Evolutionary conservation across 2,113 vertebrate species (phyloP).

Genomic region (Sander vitreus): DNA sequence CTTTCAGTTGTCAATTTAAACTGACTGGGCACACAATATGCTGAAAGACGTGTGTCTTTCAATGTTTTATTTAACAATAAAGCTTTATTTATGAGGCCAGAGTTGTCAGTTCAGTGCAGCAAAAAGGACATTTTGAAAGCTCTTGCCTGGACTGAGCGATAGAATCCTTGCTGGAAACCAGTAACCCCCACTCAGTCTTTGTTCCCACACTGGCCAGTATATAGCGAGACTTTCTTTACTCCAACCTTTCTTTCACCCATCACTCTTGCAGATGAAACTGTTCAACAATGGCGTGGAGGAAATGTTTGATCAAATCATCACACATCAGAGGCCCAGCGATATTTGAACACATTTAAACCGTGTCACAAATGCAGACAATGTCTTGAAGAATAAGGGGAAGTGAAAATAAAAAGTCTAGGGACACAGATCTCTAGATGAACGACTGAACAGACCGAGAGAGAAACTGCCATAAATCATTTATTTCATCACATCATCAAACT

Average conservation of each 20-base stretch:
- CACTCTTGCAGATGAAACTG: constrained; percentile 61
- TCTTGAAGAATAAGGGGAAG: constrained; percentile 53
- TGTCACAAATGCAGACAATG: constrained; percentile 54
- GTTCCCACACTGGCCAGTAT: constrained; percentile 76
- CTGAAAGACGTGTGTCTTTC: constrained; percentile 72
- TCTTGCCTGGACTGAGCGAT: constrained; percentile 64
- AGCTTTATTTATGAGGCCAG: constrained; percentile 86
- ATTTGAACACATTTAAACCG: constrained; percentile 62
- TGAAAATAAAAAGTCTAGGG: constrained; percentile 56
- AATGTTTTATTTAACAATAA: constrained; percentile 85
- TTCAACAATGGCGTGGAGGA: constrained; percentile 44
- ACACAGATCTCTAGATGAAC: constrained; percentile 54
- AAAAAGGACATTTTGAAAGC: constrained; percentile 61
- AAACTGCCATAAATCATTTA: constrained; percentile 77
- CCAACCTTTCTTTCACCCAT: constrained; percentile 59
- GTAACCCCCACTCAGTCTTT: constrained; percentile 69
- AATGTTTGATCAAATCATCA: constrained; percentile 41
- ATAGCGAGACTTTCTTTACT: constrained; percentile 63
- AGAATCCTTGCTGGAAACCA: constrained; percentile 74
- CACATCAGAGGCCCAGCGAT: constrained; percentile 44
- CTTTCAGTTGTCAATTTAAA: constrained; percentile 73
- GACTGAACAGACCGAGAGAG: constrained; percentile 68
- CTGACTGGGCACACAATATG: constrained; percentile 69
- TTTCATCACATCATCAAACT: constrained; percentile 77
- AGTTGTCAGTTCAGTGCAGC: constrained; percentile 61